Percentiles rank a stretch among this genome's conserved stretches.
These are phyloP conservation scores for Chrysocyon brachyurus DNA, from an alignment of 2,797 vertebrate genomes.

Conservation along the genomic window DNA sequence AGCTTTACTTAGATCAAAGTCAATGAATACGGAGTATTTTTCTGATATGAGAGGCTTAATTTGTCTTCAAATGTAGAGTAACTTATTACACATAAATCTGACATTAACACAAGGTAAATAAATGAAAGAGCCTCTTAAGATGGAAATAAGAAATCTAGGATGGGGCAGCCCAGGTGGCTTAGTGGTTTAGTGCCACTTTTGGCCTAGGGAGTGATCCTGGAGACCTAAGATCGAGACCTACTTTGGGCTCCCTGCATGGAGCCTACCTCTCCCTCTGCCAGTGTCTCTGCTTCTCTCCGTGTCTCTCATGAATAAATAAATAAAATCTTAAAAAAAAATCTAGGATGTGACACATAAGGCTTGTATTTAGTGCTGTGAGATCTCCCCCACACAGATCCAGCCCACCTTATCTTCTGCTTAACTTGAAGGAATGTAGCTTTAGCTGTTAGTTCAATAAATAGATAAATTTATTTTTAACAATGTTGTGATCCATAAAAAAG, in stretches of 20 bases:
- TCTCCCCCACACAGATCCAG: too few relatives aligned
- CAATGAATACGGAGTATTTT: conserved; percentile 11
- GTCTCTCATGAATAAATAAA: too few relatives aligned
- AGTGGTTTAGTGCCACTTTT: too few relatives aligned
- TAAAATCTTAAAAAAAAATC: too few relatives aligned
- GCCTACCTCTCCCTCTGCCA: too few relatives aligned
- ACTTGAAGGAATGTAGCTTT: neutral
- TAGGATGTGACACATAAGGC: neutral
- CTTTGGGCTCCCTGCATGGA: too few relatives aligned
- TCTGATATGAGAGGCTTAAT: conserved; percentile 19
- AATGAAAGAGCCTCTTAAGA: neutral
- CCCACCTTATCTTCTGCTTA: neutral
- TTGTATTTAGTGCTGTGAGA: neutral
- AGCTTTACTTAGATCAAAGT: conserved; percentile 40
- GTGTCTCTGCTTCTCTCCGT: too few relatives aligned
- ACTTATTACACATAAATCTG: conserved; percentile 43
- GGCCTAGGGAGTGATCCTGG: too few relatives aligned
- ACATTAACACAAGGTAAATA: conserved; percentile 9
- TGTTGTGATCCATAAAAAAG: neutral
- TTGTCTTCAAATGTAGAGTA: conserved; percentile 35
- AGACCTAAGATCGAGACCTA: too few relatives aligned
- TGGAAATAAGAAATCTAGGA: neutral
- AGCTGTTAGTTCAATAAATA: neutral
- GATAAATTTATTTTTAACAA: neutral
- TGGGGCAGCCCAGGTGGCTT: too few relatives aligned